Evolutionary conservation across 2,888 invertebrate species (phyloP).

Genomic region (Volucella bombylans): DNA sequence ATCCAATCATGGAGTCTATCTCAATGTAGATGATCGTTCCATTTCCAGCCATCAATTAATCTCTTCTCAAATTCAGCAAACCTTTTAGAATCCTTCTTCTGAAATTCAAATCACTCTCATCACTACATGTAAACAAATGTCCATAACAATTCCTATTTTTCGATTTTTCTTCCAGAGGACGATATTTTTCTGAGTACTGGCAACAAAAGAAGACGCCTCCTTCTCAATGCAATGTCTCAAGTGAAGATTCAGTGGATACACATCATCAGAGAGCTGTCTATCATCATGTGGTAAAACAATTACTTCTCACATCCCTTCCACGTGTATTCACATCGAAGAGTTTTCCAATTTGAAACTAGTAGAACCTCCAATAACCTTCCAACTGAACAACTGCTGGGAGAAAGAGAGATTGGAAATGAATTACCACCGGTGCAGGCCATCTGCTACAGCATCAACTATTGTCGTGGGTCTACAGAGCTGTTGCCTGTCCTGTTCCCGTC

Average conservation of each 20-base stretch:
- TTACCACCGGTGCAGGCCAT: slow-evolving; percentile 61
- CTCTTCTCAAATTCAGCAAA: neutral
- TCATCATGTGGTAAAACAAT: slow-evolving; percentile 51
- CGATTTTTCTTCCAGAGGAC: slow-evolving; percentile 42
- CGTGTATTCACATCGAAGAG: neutral
- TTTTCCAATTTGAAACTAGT: slow-evolving; percentile 12
- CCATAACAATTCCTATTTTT: slow-evolving; percentile 46
- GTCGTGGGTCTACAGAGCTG: slow-evolving; percentile 44
- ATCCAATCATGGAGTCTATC: no score
- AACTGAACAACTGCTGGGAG: slow-evolving; percentile 50
- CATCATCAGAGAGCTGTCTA: slow-evolving; percentile 41
- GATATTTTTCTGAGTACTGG: slow-evolving; percentile 57
- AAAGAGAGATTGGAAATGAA: slow-evolving; percentile 68
- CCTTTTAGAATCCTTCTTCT: neutral
- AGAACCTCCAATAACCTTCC: slow-evolving; percentile 57
- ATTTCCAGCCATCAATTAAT: slow-evolving; percentile 18
- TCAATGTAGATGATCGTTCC: no score
- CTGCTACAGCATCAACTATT: slow-evolving; percentile 63
- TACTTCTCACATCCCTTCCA: slow-evolving; percentile 18
- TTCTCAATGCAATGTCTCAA: slow-evolving; percentile 23
- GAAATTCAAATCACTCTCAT: slow-evolving; percentile 37
- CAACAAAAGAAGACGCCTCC: neutral
- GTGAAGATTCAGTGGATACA: slow-evolving; percentile 39
- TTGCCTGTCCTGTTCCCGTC: slow-evolving; percentile 18
- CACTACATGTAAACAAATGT: slow-evolving; percentile 22